These are phyloP conservation scores for Mamestra brassicae DNA, from an alignment of 2,888 invertebrate species.

Conservation along the genomic window DNA sequence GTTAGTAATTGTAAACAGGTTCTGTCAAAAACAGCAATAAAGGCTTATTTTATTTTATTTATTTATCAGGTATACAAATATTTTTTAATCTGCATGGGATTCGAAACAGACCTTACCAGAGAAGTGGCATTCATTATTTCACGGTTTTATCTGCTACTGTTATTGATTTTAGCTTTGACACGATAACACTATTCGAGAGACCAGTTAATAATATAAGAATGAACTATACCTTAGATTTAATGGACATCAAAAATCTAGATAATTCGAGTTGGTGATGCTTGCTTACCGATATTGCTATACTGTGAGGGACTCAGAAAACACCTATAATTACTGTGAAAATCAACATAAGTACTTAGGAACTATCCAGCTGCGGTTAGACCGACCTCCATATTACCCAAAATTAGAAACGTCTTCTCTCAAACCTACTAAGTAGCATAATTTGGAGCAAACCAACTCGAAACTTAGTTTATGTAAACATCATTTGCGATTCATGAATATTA, in stretches of 20 bases:
- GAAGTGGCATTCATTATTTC: background rate
- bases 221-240: no score
- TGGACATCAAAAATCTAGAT: no score
- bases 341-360: background rate
- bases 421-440: slow-evolving; percentile 8
- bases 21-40: no score
- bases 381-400: background rate
- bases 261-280: background rate
- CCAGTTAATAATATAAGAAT: background rate
- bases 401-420: slow-evolving; percentile 4
- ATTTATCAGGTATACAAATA: no score
- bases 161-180: background rate
- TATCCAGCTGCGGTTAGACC: background rate
- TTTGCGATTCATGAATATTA: slow-evolving; percentile 42
- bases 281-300: background rate
- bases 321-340: background rate
- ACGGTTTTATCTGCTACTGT: slow-evolving; percentile 2
- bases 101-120: background rate
- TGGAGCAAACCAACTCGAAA: slow-evolving; percentile 16
- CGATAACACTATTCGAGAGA: background rate
- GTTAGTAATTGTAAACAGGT: no score
- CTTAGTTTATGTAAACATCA: slow-evolving; percentile 20
- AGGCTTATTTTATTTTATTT: no score
- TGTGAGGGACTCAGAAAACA: background rate
- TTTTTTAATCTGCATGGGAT: background rate